A percentile compares a stretch with the other conserved stretches of the same genome.
Evolutionary conservation across 2,888 invertebrate genomes (phyloP).

Genomic region (Coelinius sp.): DNA sequence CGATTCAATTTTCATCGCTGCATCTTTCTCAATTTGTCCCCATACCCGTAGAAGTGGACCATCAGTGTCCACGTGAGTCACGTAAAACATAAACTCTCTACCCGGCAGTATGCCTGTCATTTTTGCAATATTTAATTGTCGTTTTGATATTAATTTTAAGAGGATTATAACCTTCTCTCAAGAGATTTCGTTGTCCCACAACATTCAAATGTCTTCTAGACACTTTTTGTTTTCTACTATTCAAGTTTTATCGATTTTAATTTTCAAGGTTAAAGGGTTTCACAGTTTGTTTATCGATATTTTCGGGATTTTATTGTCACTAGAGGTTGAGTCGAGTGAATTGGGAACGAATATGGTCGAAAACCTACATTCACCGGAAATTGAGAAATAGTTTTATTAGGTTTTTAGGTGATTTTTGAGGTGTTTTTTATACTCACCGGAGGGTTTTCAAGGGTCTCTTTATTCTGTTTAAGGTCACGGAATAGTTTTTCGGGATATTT

Average conservation of each 20-base stretch:
- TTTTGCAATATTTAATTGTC: too few species aligned
- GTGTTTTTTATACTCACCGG: not conserved
- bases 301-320: too few species aligned
- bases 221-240: not conserved
- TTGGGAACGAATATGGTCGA: not conserved
- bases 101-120: slow-evolving; percentile 48
- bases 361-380: not conserved
- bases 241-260: not conserved
- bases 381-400: not conserved
- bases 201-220: slow-evolving; percentile 5
- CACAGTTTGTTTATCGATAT: not conserved
- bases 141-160: not conserved
- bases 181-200: not conserved
- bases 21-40: slow-evolving; percentile 76
- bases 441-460: not conserved
- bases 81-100: slow-evolving; percentile 67
- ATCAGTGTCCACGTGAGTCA: slow-evolving; percentile 80
- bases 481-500: not conserved
- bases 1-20: slow-evolving; percentile 75
- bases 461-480: not conserved
- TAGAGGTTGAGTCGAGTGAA: too few species aligned
- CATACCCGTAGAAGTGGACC: slow-evolving; percentile 81
- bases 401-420: not conserved
- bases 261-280: not conserved
- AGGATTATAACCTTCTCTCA: slow-evolving; percentile 18